Conservation (phyloP, 1,140 invertebrate genomes). For the Ceratina australensis region DNA sequence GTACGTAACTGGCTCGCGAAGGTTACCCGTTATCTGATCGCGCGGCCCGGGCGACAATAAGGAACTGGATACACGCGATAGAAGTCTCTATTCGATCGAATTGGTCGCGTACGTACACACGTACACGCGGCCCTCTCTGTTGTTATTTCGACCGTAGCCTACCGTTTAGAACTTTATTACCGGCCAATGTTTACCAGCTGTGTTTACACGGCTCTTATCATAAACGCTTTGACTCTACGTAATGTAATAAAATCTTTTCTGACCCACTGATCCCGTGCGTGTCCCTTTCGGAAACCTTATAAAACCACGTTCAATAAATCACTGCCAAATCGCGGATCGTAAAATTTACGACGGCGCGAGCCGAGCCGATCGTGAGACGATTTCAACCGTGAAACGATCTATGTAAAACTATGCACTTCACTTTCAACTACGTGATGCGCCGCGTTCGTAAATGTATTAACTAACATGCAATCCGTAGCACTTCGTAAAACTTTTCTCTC, state of each 20-base stretch:
- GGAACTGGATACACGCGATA: constrained; percentile 14
- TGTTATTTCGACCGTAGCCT: not conserved
- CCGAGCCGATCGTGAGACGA: not conserved
- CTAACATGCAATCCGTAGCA: not conserved
- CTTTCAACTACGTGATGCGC: not conserved
- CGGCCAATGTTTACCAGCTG: too few relatives aligned
- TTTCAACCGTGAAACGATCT: not conserved
- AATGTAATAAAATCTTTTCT: too few relatives aligned
- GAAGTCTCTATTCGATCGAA: constrained; percentile 3
- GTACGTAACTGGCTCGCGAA: constrained; percentile 30
- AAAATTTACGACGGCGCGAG: not conserved
- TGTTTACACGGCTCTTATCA: too few relatives aligned
- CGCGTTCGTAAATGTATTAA: too few relatives aligned
- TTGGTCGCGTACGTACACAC: not conserved
- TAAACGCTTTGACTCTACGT: too few relatives aligned
- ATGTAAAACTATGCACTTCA: too few relatives aligned
- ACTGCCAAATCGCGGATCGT: too few relatives aligned
- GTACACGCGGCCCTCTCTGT: not conserved
- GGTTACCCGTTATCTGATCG: constrained; percentile 35
- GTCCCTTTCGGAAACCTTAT: too few relatives aligned
- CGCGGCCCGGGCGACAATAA: constrained; percentile 4
- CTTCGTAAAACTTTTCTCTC: not conserved
- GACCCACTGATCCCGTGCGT: too few relatives aligned
- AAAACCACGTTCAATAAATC: too few relatives aligned
- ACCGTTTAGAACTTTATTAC: too few relatives aligned